phyloP scores from a whole-genome alignment of 2,113 vertebrate species.

The Calidris pugnax region DNA sequence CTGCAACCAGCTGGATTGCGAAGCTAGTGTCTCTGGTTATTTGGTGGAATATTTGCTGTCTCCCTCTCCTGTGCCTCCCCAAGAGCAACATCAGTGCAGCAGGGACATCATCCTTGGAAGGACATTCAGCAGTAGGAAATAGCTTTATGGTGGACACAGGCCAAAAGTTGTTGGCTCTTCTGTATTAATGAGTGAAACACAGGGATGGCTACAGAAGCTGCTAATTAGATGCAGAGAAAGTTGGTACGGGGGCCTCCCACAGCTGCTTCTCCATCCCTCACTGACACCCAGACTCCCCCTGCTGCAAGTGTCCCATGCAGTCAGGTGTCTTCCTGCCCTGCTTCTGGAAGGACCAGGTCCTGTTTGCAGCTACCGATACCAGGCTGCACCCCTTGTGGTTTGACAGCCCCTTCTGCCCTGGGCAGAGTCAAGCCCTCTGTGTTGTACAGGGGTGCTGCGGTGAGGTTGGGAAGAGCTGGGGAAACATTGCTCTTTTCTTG shows the following conservation, averaged over 20 bases:
- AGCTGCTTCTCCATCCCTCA: background rate
- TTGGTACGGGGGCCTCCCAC: background rate
- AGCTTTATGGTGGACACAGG: background rate
- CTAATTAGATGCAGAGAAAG: background rate
- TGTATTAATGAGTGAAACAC: background rate
- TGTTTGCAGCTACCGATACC: background rate
- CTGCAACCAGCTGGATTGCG: background rate
- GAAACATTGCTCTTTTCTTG: background rate
- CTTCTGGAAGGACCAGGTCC: background rate
- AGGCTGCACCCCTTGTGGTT: background rate
- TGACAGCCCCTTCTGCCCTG: background rate
- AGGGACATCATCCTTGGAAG: background rate
- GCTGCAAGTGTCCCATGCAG: background rate
- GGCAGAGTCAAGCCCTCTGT: background rate
- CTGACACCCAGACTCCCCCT: background rate
- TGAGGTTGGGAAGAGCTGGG: background rate
- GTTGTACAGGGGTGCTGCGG: background rate
- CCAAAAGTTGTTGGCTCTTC: background rate
- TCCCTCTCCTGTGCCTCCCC: background rate
- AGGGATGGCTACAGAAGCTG: background rate
- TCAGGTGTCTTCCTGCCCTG: background rate
- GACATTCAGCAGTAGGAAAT: background rate
- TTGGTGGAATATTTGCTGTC: background rate
- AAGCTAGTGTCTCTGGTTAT: background rate
- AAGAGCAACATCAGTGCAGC: background rate